Base-by-base conservation (phyloP, 1,140 invertebrate genomes). In the Pseudobourletiella spinata region DNA sequence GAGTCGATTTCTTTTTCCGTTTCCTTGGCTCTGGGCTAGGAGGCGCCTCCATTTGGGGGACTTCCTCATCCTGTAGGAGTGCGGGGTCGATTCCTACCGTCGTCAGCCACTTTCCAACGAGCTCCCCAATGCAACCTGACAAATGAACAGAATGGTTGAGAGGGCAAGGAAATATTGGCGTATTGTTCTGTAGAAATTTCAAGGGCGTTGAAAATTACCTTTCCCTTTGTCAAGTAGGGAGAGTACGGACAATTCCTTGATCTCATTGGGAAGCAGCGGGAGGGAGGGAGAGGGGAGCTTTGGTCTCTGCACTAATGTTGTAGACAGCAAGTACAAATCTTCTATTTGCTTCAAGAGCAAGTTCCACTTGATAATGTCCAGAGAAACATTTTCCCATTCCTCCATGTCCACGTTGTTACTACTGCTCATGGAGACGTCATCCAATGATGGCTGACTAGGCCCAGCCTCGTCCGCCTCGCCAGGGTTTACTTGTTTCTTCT, bases 291-390 rank as follows among this genome's bases (percentile, higher is more conserved):
- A 73, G 70, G 78, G 79, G 71, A 78, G 84, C 74, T 81, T 79
- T 30, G 87, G 73, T 55, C 85, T 78, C 39, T 84, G 83, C n/a
- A 65, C 65, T 8, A 80, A 65, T n/a, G 80, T 67, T 51, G 73
- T 73, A 69, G 84, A 84, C 3, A 96, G 75, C 52, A 89, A 79
- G 3, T 89, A 82, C 35, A 94, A 81, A 75, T 95, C 91, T 74
- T 95, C 91, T 59, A 95, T 78, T 77, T 93, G 92, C 61, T 86
- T 87, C 22, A 90, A 86, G 8, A 95, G 75, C 28, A 91, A 74
- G 22, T 86, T 86, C 86, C 92, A 95, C 72, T 87, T 82, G 59
- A 89, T 86, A 67, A 85, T 83, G 72, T 95, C 91, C 63, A 86
- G 82, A 16, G 88, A 87, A 20, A 94, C 79, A 59, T 84, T 84